Conservation (phyloP, 2,888 invertebrate species). For the Crossocerus cetratus region DNA sequence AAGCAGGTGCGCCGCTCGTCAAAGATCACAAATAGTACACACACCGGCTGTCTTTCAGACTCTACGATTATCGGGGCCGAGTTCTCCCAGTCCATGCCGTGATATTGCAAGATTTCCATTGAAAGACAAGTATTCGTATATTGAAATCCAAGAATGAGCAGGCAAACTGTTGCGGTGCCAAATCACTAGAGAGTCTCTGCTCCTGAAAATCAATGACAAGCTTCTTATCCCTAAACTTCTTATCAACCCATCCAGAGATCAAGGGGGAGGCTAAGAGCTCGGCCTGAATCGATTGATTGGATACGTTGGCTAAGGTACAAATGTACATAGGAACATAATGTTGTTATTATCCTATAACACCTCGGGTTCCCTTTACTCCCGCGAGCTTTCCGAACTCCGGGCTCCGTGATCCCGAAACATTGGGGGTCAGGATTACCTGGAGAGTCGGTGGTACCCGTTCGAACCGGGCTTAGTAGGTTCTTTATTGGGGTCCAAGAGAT, state of each 20-base stretch:
- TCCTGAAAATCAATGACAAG: no score
- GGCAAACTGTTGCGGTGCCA: slow-evolving; percentile 20
- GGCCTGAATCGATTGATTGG: slow-evolving; percentile 67
- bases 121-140: no score
- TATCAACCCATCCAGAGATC: background rate
- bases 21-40: slow-evolving; percentile 65
- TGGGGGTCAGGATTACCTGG: background rate
- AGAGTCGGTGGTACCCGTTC: background rate
- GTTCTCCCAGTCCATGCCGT: slow-evolving; percentile 57
- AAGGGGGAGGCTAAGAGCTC: slow-evolving; percentile 60
- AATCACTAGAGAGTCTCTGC: slow-evolving; percentile 1
- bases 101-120: slow-evolving; percentile 9
- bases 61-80: slow-evolving; percentile 68
- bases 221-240: no score
- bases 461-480: background rate
- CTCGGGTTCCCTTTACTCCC: slow-evolving; percentile 30
- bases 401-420: background rate
- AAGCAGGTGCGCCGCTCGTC: slow-evolving; percentile 57
- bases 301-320: slow-evolving; percentile 76
- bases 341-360: slow-evolving; percentile 68
- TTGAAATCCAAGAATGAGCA: background rate
- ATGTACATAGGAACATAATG: slow-evolving; percentile 75
- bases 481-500: background rate
- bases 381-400: slow-evolving; percentile 21
- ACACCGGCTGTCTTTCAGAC: slow-evolving; percentile 74